These are phyloP conservation scores for Masnerella sp. DNA, from an alignment of 2,888 invertebrate genomes.

Conservation along the genomic window DNA sequence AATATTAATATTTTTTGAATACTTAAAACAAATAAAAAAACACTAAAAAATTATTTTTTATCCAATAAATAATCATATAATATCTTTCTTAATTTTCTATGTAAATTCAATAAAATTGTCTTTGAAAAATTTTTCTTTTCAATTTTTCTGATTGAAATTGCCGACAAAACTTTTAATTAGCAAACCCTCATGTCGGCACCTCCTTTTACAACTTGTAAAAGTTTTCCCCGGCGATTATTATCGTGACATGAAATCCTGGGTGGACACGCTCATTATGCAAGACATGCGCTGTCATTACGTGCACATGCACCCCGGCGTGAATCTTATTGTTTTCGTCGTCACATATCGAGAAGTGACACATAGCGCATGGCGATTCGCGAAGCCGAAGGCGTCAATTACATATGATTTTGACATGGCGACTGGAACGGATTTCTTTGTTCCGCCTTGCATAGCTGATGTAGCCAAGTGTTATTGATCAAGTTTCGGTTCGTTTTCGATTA, in stretches of 20 bases:
- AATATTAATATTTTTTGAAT: too few relatives aligned
- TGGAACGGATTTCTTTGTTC: constrained; percentile 14
- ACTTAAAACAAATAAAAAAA: too few relatives aligned
- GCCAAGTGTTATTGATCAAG: too few relatives aligned
- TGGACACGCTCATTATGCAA: constrained; percentile 42
- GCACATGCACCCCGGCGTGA: constrained; percentile 14
- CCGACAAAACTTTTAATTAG: constrained; percentile 14
- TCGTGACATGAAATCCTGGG: constrained; percentile 32
- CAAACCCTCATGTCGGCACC: constrained; percentile 16
- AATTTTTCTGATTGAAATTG: too few relatives aligned
- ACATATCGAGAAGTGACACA: constrained; percentile 34
- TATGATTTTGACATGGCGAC: background rate
- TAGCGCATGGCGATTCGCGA: constrained; percentile 16
- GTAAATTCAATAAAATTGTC: too few relatives aligned
- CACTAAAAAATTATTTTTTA: too few relatives aligned
- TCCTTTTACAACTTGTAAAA: constrained; percentile 30
- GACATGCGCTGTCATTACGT: constrained; percentile 23
- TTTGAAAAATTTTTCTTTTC: too few relatives aligned
- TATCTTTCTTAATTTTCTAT: too few relatives aligned
- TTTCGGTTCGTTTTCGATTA: background rate
- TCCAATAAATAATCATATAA: too few relatives aligned
- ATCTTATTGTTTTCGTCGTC: constrained; percentile 37
- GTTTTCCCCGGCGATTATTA: constrained; percentile 36
- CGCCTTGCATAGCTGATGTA: constrained; percentile 4
- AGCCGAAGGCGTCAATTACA: constrained; percentile 3